phyloP scores from a whole-genome alignment of 2,113 vertebrate species.

The Mesembrinibis cayennensis region DNA sequence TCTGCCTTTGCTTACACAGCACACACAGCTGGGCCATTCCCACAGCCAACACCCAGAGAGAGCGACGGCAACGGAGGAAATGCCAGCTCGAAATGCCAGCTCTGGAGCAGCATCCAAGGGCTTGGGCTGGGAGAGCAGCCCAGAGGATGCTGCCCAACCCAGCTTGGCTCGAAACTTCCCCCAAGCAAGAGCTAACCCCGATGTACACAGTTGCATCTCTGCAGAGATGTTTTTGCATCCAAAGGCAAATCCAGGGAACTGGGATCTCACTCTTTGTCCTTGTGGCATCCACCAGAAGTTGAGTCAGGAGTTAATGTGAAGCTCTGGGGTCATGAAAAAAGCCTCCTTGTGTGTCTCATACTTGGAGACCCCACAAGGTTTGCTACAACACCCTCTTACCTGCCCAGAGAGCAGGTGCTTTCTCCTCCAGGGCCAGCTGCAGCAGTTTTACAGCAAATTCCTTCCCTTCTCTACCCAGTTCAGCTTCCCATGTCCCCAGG shows the following conservation, averaged over 20 bases:
- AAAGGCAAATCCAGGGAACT: neutral
- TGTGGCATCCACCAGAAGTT: neutral
- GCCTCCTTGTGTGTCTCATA: neutral
- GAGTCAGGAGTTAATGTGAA: neutral
- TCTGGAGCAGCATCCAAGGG: neutral
- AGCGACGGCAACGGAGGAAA: neutral
- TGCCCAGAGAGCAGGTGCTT: neutral
- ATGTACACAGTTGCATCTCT: rapidly evolving
- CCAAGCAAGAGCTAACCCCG: neutral
- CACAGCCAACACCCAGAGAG: neutral
- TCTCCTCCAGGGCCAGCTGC: neutral
- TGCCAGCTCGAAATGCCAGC: neutral
- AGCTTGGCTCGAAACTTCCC: neutral
- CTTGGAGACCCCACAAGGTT: neutral
- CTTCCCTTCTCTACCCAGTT: neutral
- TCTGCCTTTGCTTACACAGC: conserved; percentile 52
- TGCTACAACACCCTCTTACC: neutral
- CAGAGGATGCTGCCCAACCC: neutral
- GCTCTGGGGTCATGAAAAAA: neutral
- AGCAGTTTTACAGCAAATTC: neutral
- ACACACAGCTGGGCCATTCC: conserved; percentile 36
- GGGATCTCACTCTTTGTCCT: neutral
- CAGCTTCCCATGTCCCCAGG: neutral
- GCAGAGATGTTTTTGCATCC: neutral
- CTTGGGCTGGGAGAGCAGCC: neutral